Evolutionary conservation across 2,888 invertebrate species (phyloP).

Genomic region (Machimus atricapillus): DNA sequence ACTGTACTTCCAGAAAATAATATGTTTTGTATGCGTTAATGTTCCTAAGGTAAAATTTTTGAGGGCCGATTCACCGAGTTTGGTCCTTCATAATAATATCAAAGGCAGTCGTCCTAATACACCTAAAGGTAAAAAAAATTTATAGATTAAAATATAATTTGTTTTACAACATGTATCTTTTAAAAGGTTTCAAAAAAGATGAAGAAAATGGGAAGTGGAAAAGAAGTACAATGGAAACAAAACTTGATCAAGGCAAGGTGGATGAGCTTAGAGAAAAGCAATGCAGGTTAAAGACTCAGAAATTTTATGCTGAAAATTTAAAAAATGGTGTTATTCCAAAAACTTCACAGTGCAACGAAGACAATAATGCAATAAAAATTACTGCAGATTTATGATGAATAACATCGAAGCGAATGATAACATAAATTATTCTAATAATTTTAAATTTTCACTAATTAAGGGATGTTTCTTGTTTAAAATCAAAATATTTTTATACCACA

Average conservation of each 20-base stretch:
- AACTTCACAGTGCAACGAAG: not conserved
- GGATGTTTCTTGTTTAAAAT: not conserved
- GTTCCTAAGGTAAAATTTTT: constrained; percentile 48
- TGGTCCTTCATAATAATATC: constrained; percentile 43
- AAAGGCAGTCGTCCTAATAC: not conserved
- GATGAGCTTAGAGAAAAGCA: not conserved
- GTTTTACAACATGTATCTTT: not conserved
- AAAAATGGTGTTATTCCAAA: not conserved
- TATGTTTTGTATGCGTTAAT: constrained; percentile 68
- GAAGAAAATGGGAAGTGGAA: constrained; percentile 54
- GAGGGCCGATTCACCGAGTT: constrained; percentile 53
- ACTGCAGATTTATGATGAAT: constrained; percentile 12
- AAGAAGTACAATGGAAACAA: constrained; percentile 60
- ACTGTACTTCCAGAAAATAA: constrained; percentile 73
- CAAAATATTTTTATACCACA: not conserved
- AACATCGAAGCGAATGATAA: not conserved
- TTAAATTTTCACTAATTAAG: not conserved
- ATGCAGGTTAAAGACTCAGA: not conserved
- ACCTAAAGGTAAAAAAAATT: not conserved
- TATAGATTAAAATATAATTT: not conserved
- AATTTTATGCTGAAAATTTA: not conserved
- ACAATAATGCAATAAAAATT: constrained; percentile 1
- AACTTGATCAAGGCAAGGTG: constrained; percentile 51
- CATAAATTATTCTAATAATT: not conserved
- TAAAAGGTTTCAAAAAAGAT: constrained; percentile 21